phyloP scores from a whole-genome alignment of 2,113 vertebrate species.

The Herpetotheres cachinnans region DNA sequence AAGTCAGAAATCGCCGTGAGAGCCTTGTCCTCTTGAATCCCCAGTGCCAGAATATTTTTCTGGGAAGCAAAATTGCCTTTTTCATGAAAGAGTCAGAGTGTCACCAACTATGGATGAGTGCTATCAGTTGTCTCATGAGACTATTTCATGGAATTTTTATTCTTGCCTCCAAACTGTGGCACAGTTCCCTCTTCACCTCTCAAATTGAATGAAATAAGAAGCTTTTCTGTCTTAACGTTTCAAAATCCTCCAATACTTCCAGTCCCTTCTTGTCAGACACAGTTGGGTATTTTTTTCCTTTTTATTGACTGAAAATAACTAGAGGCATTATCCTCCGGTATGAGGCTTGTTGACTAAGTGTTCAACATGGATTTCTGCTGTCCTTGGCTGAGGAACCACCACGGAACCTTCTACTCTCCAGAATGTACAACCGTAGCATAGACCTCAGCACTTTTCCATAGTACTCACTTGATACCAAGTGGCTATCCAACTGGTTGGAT shows the following conservation, averaged over 20 bases:
- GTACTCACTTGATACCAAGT: rapidly evolving
- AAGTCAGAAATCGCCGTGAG: conserved; percentile 53
- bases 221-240: conserved; percentile 57
- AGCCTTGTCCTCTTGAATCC: conserved; percentile 57
- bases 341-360: neutral
- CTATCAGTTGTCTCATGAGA: conserved; percentile 57
- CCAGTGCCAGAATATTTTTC: conserved; percentile 64
- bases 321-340: neutral
- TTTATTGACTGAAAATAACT: conserved; percentile 47
- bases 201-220: conserved; percentile 66
- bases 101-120: conserved; percentile 64
- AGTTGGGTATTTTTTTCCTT: neutral
- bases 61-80: conserved; percentile 67
- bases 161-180: conserved; percentile 62
- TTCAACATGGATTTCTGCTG: neutral
- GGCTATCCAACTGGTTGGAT: rapidly evolving
- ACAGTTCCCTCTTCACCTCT: conserved; percentile 57
- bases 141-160: conserved; percentile 58
- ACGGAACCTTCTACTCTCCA: neutral
- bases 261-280: conserved; percentile 44
- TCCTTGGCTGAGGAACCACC: neutral
- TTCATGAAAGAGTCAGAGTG: conserved; percentile 62
- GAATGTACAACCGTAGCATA: neutral
- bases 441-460: neutral
- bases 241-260: conserved; percentile 28